phyloP scores from a whole-genome alignment of 2,888 invertebrate species.

The Omphaloscelis lunosa region DNA sequence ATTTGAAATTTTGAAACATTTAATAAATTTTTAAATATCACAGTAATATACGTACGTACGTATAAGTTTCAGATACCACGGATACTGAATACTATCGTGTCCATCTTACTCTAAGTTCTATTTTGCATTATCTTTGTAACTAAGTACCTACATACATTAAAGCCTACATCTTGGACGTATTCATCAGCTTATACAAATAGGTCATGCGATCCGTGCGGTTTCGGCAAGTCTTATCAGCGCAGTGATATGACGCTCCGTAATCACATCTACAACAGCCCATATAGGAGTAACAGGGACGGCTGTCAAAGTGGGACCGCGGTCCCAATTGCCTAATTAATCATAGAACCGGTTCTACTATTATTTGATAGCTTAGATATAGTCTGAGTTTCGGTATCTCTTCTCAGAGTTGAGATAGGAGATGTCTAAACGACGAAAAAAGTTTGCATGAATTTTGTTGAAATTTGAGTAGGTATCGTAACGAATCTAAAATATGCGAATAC shows the following conservation, averaged over 20 bases:
- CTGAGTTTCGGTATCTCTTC: neutral
- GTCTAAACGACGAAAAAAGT: neutral
- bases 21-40: neutral
- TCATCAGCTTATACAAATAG: slow-evolving; percentile 21
- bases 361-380: neutral
- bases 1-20: neutral
- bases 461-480: neutral
- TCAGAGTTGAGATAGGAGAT: neutral
- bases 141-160: slow-evolving; percentile 16
- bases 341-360: neutral
- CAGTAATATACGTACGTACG: neutral
- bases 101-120: neutral
- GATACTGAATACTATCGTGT: neutral
- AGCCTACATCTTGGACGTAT: slow-evolving; percentile 24
- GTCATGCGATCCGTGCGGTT: slow-evolving; percentile 34
- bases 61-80: neutral
- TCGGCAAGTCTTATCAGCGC: slow-evolving; percentile 26
- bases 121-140: slow-evolving; percentile 3
- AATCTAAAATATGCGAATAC: neutral
- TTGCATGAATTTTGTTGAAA: neutral
- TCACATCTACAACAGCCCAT: slow-evolving; percentile 16
- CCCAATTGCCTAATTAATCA: neutral
- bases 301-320: neutral
- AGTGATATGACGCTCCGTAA: slow-evolving; percentile 20
- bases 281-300: neutral